Evolutionary conservation across 2,797 vertebrate genomes (phyloP).

Genomic region (Phalanger gymnotis): DNA sequence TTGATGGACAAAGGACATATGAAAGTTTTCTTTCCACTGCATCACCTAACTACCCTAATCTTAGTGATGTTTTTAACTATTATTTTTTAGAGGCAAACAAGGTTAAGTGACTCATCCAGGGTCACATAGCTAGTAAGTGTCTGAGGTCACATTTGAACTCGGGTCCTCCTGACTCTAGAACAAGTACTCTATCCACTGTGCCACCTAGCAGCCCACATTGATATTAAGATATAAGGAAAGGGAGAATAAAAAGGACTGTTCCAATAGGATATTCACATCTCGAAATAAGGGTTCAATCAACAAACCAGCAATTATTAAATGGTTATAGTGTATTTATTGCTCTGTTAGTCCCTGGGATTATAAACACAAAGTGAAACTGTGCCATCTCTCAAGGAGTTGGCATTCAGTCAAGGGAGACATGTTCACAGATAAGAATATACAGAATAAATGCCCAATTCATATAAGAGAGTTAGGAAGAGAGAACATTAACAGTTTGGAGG

Average conservation of each 20-base stretch:
- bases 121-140: neutral
- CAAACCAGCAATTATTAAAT: neutral
- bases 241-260: neutral
- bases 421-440: neutral
- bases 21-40: too few relatives aligned
- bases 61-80: too few relatives aligned
- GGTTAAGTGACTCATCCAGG: neutral
- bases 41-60: too few relatives aligned
- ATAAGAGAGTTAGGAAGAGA: neutral
- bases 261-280: neutral
- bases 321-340: neutral
- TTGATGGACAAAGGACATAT: neutral
- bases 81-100: too few relatives aligned
- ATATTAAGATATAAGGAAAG: neutral
- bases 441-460: neutral
- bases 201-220: neutral
- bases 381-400: accelerated
- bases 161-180: neutral
- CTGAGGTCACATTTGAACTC: neutral
- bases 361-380: neutral
- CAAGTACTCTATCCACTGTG: neutral
- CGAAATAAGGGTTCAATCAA: neutral
- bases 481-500: neutral
- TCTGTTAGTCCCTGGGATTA: neutral
- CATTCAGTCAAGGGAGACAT: neutral